These are phyloP conservation scores for Piaya cayana DNA, from an alignment of 2,113 vertebrate genomes.

Conservation along the genomic window DNA sequence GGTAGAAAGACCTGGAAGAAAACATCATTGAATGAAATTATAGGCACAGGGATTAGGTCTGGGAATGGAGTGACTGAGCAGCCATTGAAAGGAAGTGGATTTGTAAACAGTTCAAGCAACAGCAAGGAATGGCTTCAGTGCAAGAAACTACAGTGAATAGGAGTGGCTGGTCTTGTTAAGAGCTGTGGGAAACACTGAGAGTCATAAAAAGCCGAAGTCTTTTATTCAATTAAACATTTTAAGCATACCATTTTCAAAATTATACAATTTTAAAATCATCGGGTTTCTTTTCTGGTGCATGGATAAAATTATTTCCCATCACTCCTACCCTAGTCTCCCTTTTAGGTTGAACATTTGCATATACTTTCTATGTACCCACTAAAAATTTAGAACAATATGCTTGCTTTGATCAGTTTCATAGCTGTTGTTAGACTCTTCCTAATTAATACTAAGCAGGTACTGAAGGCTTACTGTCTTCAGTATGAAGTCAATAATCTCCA, in stretches of 20 bases:
- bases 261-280: background rate
- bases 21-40: background rate
- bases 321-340: background rate
- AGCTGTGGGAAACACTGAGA: background rate
- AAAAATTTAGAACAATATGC: background rate
- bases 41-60: background rate
- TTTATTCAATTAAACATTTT: background rate
- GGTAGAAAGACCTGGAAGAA: background rate
- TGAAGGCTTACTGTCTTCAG: background rate
- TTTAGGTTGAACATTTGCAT: background rate
- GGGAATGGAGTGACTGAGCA: background rate
- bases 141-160: background rate
- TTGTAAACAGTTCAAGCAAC: conserved; percentile 5
- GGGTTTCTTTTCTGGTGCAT: background rate
- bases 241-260: background rate
- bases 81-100: background rate
- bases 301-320: background rate
- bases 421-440: background rate
- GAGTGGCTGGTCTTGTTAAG: background rate
- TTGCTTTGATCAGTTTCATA: background rate
- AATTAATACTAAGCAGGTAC: background rate
- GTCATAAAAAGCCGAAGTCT: background rate
- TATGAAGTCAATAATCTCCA: background rate
- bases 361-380: background rate
- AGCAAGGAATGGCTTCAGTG: background rate